These are phyloP conservation scores for Esox niger DNA, from an alignment of 2,113 vertebrate genomes.

Conservation along the genomic window DNA sequence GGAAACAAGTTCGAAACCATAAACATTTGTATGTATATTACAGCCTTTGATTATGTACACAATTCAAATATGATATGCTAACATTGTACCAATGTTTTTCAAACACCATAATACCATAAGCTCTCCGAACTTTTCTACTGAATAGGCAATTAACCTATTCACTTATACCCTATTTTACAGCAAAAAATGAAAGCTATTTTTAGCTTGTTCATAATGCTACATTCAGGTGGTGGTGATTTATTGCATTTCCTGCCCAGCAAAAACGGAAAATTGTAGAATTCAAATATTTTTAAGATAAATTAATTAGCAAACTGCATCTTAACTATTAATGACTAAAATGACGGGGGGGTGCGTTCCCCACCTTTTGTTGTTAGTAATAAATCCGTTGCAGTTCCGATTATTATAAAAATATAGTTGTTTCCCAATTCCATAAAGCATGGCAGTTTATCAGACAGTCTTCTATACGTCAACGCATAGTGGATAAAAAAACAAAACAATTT, in stretches of 20 bases:
- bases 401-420: not conserved
- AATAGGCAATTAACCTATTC: not conserved
- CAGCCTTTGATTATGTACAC: too few relatives aligned
- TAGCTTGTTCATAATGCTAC: too few relatives aligned
- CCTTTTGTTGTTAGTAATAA: not conserved
- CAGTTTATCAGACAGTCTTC: not conserved
- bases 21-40: not conserved
- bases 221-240: too few relatives aligned
- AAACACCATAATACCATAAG: too few relatives aligned
- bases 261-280: not conserved
- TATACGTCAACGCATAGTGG: not conserved
- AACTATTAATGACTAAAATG: not conserved
- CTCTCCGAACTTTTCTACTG: too few relatives aligned
- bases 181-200: too few relatives aligned
- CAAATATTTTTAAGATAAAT: not conserved
- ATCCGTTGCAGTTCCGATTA: constrained; percentile 1
- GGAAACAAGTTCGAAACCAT: not conserved
- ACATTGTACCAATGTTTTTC: too few relatives aligned
- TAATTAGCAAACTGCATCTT: not conserved
- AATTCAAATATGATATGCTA: too few relatives aligned
- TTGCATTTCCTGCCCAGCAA: not conserved
- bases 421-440: not conserved
- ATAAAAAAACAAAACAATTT: not conserved
- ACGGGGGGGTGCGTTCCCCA: not conserved
- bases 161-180: not conserved